Conservation (phyloP, 2,797 vertebrate species). For the Notoglanidium macrostoma region DNA sequence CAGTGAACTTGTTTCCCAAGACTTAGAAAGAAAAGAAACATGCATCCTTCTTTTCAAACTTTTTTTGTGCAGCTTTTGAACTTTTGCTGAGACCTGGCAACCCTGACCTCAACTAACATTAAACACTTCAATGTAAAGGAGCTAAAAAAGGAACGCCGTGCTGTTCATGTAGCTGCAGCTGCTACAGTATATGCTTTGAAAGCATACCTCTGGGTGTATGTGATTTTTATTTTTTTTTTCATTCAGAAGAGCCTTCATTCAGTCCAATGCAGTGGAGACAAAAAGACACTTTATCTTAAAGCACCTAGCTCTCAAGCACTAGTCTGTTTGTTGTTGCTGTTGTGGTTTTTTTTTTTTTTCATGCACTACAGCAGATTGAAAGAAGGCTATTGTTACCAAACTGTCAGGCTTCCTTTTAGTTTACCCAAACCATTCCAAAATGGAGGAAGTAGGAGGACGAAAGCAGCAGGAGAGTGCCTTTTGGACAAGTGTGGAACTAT, state of each 20-base stretch:
- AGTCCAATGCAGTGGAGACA: not conserved
- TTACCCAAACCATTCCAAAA: constrained; percentile 13
- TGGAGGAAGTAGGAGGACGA: not conserved
- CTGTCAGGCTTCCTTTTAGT: constrained; percentile 39
- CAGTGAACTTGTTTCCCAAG: not conserved
- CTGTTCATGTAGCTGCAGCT: constrained; percentile 10
- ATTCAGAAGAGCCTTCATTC: constrained; percentile 35
- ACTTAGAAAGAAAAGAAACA: not conserved
- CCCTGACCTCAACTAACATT: not conserved
- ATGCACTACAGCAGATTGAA: constrained; percentile 14
- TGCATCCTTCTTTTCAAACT: not conserved
- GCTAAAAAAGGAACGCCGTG: constrained; percentile 9
- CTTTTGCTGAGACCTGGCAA: not conserved
- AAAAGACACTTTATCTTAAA: constrained; percentile 42
- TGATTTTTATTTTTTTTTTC: not conserved
- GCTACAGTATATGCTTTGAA: constrained; percentile 3
- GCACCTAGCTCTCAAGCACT: not conserved
- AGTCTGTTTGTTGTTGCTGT: not conserved
- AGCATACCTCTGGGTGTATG: not conserved
- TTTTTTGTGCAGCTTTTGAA: not conserved
- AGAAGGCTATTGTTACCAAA: constrained; percentile 41
- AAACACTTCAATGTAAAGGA: constrained; percentile 31
- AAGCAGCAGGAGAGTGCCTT: not conserved
- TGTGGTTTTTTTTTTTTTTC: not conserved
- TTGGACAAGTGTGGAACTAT: not conserved